Conservation (phyloP, 2,888 invertebrate genomes). For the Lepetodrilus schrolli region DNA sequence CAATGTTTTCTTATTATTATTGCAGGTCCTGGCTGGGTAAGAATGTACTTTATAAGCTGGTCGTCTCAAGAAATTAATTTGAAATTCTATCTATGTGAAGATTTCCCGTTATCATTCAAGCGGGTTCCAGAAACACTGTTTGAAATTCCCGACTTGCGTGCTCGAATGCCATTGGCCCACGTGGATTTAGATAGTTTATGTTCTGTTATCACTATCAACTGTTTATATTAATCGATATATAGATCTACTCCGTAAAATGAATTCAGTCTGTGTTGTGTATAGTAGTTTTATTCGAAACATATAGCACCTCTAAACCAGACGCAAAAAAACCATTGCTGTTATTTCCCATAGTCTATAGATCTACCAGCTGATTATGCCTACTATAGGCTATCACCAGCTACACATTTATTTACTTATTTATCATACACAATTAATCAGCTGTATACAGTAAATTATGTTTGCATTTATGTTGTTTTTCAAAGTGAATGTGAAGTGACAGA, state of each 20-base stretch:
- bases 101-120: background rate
- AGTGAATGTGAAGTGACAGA: no score
- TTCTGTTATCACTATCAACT: background rate
- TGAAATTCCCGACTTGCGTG: conserved; percentile 32
- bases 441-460: no score
- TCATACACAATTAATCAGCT: no score
- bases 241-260: background rate
- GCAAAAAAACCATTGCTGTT: background rate
- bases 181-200: background rate
- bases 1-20: conserved; percentile 45
- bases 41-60: conserved; percentile 17
- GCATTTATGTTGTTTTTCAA: no score
- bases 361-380: no score
- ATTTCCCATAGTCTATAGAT: background rate
- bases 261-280: background rate
- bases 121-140: background rate
- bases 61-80: background rate
- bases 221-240: background rate
- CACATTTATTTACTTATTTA: no score
- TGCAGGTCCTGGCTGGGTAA: conserved; percentile 56
- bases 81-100: background rate
- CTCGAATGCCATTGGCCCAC: conserved; percentile 38
- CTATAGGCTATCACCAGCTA: no score
- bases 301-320: background rate
- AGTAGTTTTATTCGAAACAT: no score